phyloP scores from a whole-genome alignment of 2,888 invertebrate genomes.

The Euplexia lucipara region DNA sequence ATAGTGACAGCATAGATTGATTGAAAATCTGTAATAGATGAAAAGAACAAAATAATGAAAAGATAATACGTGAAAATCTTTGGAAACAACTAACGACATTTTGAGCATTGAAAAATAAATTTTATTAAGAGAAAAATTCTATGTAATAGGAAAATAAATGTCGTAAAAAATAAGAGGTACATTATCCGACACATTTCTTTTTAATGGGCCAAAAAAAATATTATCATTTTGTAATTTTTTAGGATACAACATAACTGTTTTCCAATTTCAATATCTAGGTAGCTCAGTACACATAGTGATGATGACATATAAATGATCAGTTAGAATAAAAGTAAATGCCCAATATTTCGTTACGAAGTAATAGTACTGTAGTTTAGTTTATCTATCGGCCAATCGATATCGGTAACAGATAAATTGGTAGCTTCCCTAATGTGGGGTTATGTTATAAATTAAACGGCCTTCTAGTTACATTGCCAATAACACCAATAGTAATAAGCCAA shows the following conservation, averaged over 20 bases:
- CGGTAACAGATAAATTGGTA: constrained; percentile 57
- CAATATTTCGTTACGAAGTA: constrained; percentile 31
- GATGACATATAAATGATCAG: not conserved
- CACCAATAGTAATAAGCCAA: too few species aligned
- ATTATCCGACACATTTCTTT: too few species aligned
- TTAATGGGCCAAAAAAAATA: too few species aligned
- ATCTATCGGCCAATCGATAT: constrained; percentile 41
- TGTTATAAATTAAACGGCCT: constrained; percentile 57
- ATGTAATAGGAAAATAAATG: too few species aligned
- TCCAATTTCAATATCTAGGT: not conserved
- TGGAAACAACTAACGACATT: too few species aligned
- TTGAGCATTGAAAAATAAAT: too few species aligned
- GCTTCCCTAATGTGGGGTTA: constrained; percentile 43
- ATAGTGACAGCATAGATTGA: constrained; percentile 93
- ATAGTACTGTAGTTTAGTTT: constrained; percentile 38
- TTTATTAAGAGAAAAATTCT: too few species aligned
- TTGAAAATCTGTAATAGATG: constrained; percentile 92
- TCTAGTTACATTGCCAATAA: constrained; percentile 48
- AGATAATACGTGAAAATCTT: too few species aligned
- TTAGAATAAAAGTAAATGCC: constrained; percentile 18
- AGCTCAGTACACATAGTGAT: not conserved
- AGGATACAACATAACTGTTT: too few species aligned
- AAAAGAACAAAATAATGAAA: too few species aligned
- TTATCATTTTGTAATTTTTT: too few species aligned
- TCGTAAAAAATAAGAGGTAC: too few species aligned